Percentiles rank a stretch among this genome's conserved stretches.
These are phyloP conservation scores for Dryobotodes eremita DNA, from an alignment of 2,888 invertebrate genomes.

Conservation along the genomic window DNA sequence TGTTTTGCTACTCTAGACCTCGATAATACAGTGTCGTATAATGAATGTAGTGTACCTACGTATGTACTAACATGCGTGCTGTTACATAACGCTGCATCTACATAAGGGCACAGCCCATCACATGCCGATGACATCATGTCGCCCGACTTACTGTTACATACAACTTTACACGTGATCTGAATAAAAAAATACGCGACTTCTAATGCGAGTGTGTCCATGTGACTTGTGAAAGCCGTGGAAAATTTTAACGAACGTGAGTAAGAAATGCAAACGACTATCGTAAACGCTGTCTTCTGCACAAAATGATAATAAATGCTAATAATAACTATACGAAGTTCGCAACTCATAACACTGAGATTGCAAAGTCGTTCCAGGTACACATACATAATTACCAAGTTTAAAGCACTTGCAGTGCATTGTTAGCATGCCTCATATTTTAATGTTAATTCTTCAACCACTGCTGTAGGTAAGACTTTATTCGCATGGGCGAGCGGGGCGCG, in stretches of 20 bases:
- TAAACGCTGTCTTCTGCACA: conserved; percentile 39
- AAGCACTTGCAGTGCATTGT: conserved; percentile 63
- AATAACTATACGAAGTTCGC: conserved; percentile 37
- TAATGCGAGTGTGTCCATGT: conserved; percentile 61
- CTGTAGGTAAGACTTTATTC: conserved; percentile 69
- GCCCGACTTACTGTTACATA: conserved; percentile 85
- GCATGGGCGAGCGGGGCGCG: conserved; percentile 74
- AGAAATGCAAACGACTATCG: conserved; percentile 56
- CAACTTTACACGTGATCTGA: conserved; percentile 82
- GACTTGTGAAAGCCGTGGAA: conserved; percentile 59
- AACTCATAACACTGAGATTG: conserved; percentile 41
- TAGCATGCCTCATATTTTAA: conserved; percentile 62
- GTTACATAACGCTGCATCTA: conserved; percentile 76
- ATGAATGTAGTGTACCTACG: conserved; percentile 36
- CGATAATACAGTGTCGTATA: conserved; percentile 45
- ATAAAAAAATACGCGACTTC: conserved; percentile 76
- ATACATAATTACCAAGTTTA: conserved; percentile 60
- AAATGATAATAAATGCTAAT: conserved; percentile 39
- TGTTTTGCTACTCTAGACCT: conserved; percentile 52
- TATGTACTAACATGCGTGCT: conserved; percentile 53
- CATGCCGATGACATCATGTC: conserved; percentile 88
- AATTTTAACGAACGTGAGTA: conserved; percentile 52
- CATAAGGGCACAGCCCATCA: conserved; percentile 82
- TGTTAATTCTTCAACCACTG: conserved; percentile 64
- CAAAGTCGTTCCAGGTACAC: conserved; percentile 48